Percentiles rank a stretch among this genome's conserved stretches.
Evolutionary conservation across 2,797 vertebrate species (phyloP).

Genomic region (Leontopithecus rosalia): DNA sequence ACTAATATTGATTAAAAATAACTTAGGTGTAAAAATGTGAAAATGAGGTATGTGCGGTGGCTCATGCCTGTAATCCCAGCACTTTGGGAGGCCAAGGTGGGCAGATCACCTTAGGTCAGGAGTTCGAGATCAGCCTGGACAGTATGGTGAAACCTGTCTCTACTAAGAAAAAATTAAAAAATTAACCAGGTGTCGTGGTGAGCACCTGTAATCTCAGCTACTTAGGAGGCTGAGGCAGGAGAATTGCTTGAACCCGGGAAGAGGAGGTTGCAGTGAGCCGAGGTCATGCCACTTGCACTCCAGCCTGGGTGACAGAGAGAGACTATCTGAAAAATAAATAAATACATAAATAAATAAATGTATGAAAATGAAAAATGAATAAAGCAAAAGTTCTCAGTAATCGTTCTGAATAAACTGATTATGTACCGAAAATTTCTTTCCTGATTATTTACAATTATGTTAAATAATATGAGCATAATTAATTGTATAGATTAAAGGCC

Average conservation of each 20-base stretch:
- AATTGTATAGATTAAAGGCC: neutral
- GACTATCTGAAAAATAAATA: neutral
- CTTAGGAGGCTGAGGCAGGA: neutral
- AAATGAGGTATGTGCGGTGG: neutral
- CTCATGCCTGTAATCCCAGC: neutral
- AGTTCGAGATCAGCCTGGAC: neutral
- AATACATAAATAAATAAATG: neutral
- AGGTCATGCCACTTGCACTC: neutral
- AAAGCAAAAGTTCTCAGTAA: neutral
- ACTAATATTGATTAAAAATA: conserved; percentile 37
- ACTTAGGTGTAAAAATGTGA: neutral
- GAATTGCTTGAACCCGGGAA: neutral
- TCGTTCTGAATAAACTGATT: neutral
- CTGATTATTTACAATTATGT: neutral
- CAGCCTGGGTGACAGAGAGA: neutral
- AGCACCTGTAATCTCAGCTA: neutral
- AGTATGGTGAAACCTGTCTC: neutral
- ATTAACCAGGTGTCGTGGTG: neutral
- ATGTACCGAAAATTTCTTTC: neutral
- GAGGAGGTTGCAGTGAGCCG: neutral
- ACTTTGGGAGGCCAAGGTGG: neutral
- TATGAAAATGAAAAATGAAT: neutral
- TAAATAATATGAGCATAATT: neutral
- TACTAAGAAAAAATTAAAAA: neutral
- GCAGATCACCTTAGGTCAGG: neutral